A percentile compares a stretch with the other conserved stretches of the same genome.
Evolutionary conservation across 2,888 invertebrate species (phyloP).

Genomic region (Saturnia japonica): DNA sequence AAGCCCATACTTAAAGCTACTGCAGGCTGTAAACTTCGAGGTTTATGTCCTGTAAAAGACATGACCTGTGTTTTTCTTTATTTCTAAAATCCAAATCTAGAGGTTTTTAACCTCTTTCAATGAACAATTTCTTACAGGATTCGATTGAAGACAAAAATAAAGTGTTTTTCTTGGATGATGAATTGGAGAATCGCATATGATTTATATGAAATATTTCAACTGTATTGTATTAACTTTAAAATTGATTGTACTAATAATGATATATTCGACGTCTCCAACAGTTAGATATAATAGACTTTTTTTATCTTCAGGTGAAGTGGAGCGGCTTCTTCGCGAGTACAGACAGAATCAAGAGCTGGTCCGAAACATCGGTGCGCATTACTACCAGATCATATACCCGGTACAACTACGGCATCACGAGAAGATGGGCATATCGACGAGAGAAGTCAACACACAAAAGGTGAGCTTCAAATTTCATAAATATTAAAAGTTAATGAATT

Average conservation of each 20-base stretch:
- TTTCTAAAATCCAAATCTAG: background rate
- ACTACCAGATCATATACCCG: conserved; percentile 97
- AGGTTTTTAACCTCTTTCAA: background rate
- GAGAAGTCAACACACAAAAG: conserved; percentile 94
- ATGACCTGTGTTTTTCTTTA: background rate
- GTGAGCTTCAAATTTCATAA: conserved; percentile 75
- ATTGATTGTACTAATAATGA: no score
- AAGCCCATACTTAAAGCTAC: background rate
- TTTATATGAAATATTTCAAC: no score
- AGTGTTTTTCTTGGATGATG: no score
- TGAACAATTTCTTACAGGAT: no score
- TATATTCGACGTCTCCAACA: no score
- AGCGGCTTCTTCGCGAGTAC: conserved; percentile 94
- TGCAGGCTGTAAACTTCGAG: background rate
- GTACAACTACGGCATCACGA: conserved; percentile 97
- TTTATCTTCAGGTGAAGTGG: conserved; percentile 89
- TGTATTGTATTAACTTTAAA: no score
- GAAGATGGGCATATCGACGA: conserved; percentile 97
- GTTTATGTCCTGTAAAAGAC: background rate
- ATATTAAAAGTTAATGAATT: no score
- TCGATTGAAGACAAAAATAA: no score
- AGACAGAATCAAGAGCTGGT: conserved; percentile 96
- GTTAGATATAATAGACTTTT: background rate
- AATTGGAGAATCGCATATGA: no score
- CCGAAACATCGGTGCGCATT: conserved; percentile 94